phyloP scores from a whole-genome alignment of 2,113 vertebrate genomes.

The Enhydra lutris region DNA sequence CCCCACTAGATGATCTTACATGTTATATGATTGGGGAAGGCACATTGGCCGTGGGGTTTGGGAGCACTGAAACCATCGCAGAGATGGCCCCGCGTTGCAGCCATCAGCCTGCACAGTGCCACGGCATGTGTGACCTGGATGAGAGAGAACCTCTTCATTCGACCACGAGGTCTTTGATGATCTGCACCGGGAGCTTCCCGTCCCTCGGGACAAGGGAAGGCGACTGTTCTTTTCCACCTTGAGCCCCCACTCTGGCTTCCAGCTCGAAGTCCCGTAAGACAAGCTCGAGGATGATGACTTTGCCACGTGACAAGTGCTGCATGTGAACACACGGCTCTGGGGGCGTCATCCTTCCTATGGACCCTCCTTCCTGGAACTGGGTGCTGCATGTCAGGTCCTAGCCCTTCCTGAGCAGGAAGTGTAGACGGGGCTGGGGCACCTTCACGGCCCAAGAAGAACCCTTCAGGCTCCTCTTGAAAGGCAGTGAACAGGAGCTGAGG shows the following conservation, averaged over 20 bases:
- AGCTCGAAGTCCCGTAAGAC: not conserved
- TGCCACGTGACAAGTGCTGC: not conserved
- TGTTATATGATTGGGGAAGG: not conserved
- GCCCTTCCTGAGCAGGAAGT: not conserved
- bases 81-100: not conserved
- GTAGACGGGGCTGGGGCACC: not conserved
- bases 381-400: too few species aligned
- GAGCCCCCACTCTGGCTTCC: not conserved
- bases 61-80: not conserved
- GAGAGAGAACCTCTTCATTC: not conserved
- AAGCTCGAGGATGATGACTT: not conserved
- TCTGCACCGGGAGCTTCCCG: not conserved
- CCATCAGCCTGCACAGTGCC: fast-evolving
- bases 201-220: not conserved
- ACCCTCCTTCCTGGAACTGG: not conserved
- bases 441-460: fast-evolving
- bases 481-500: not conserved
- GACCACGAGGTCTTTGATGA: too few species aligned
- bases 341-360: not conserved
- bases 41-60: not conserved
- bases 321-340: not conserved
- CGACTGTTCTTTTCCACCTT: not conserved
- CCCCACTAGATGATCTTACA: too few species aligned
- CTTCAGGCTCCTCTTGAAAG: not conserved
- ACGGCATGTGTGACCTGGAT: fast-evolving